These are phyloP conservation scores for Yasuhikotakia modesta DNA, from an alignment of 2,797 vertebrate genomes.

Conservation along the genomic window DNA sequence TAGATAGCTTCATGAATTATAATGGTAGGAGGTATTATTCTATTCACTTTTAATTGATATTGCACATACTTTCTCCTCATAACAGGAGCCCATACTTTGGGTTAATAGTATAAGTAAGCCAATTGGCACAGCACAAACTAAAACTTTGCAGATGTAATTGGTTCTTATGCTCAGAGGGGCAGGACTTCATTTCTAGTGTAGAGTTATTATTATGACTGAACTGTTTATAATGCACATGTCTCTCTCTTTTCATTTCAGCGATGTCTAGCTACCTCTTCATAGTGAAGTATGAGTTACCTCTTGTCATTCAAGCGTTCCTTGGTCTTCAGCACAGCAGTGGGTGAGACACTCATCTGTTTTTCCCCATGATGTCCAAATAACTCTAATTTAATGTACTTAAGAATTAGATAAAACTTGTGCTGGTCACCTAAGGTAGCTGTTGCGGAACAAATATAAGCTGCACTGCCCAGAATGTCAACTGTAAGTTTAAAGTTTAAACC, in stretches of 20 bases:
- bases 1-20: too few species aligned
- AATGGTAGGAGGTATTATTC: too few species aligned
- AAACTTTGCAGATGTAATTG: too few species aligned
- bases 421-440: conserved; percentile 3
- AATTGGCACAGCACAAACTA: too few species aligned
- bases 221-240: conserved; percentile 18
- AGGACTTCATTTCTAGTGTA: too few species aligned
- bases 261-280: conserved; percentile 93
- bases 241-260: conserved; percentile 67
- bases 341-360: conserved; percentile 68
- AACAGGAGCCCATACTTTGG: too few species aligned
- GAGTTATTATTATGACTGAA: background rate
- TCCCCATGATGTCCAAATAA: background rate
- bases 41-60: too few species aligned
- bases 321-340: conserved; percentile 67
- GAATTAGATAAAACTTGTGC: conserved; percentile 4
- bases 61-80: too few species aligned
- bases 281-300: conserved; percentile 85
- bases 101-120: too few species aligned
- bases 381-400: conserved; percentile 9
- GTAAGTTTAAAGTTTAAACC: conserved; percentile 4
- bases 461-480: background rate
- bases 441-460: background rate
- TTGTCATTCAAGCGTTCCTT: conserved; percentile 84
- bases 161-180: too few species aligned